Base-by-base conservation (phyloP, 2,888 invertebrate species). In the Drosophila monieri region DNA sequence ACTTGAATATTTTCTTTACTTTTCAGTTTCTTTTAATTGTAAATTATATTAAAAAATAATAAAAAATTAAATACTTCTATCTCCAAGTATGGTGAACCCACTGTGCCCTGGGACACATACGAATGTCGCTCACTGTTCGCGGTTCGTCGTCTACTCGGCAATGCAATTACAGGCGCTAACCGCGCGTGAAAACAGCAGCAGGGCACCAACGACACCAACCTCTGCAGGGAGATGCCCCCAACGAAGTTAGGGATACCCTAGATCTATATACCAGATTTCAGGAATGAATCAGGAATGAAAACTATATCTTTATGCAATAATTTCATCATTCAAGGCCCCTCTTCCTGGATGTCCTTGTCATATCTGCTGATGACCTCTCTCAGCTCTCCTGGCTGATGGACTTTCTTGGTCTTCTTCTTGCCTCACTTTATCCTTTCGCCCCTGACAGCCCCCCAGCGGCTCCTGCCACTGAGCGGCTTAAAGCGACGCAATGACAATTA, bases 121-220 rank as follows among this genome's bases (percentile, higher is more conserved):
- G 65, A 46, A 53, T 44, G 57, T 57, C 57, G 55, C 61, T 48
- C 77, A 58, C 62, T 68, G 65, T 73, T 57, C 72, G 77, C 66
- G 73, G 75, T 71, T 80, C 80, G 76, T 74, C 86, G 84, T 83
- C 83, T 80, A 85, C 80, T 81, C 80, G 86, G 86, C 81, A 81
- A 84, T 83, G 81, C 86, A 81, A 81, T 85, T 81, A 81, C 86
- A 76, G 80, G 78, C 84, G 80, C 78, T 84, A 85, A 81, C 81
- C 81, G 84, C 81, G 81, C 81, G 84, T 81, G 86, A 81, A 80
- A 85, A 73, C 55, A 72, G 73, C 66, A 73, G 39, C 61, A 62
- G 21, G 52, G 47, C 25, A 60, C 49, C 54, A 49, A 30, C 46
- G 55, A 30, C 32, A 43, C 37, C 15, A n/a, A 23, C 32, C 54